phyloP scores from a whole-genome alignment of 1,140 invertebrate genomes.

The Periplaneta americana region DNA sequence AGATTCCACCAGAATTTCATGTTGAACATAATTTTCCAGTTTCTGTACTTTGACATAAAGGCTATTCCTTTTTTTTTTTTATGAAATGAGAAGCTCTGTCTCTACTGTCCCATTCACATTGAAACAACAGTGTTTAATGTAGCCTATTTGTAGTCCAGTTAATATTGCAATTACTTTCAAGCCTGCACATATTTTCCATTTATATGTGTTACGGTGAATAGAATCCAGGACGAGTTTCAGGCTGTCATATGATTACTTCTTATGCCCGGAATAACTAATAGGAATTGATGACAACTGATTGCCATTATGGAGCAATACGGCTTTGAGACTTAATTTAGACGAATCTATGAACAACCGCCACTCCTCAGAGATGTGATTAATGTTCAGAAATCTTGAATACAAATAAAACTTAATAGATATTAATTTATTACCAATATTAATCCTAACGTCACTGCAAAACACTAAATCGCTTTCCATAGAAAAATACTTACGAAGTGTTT shows the following conservation, averaged over 20 bases:
- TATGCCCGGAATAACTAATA: slow-evolving; percentile 4
- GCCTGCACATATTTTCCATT: slow-evolving; percentile 7
- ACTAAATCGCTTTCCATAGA: too few species aligned
- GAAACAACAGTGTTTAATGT: slow-evolving; percentile 20
- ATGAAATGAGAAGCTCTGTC: slow-evolving; percentile 30
- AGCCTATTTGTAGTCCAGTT: slow-evolving; percentile 1
- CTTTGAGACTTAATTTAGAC: slow-evolving; percentile 22
- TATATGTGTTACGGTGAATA: slow-evolving; percentile 6
- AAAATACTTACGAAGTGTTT: too few species aligned
- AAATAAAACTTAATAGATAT: too few species aligned
- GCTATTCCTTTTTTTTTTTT: slow-evolving; percentile 29
- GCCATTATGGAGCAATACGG: slow-evolving; percentile 23
- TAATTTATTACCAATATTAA: too few species aligned
- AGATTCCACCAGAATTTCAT: slow-evolving; percentile 27
- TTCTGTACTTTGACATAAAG: slow-evolving; percentile 25
- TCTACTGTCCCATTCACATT: slow-evolving; percentile 41
- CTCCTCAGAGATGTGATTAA: too few species aligned
- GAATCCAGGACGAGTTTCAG: not conserved
- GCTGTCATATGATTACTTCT: slow-evolving; percentile 11
- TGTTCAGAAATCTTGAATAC: too few species aligned
- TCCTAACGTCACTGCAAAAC: too few species aligned
- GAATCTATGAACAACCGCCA: slow-evolving; percentile 24
- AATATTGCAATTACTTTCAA: slow-evolving; percentile 12
- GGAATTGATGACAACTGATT: slow-evolving; percentile 15
- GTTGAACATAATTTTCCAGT: slow-evolving; percentile 31